Evolutionary conservation across 2,113 vertebrate species (phyloP).

Genomic region (Rhinogobius similis): DNA sequence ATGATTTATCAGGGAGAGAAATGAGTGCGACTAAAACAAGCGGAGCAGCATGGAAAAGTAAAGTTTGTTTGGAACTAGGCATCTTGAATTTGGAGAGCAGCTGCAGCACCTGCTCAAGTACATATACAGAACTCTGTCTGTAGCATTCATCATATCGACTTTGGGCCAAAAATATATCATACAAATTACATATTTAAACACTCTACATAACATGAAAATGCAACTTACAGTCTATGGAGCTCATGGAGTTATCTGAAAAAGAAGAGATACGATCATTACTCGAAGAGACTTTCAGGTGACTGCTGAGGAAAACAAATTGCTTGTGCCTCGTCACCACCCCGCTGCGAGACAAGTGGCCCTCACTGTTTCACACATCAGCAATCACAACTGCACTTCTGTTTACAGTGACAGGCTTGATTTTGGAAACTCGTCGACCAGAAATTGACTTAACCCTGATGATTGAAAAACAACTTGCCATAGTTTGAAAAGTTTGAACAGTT

Average conservation of each 20-base stretch:
- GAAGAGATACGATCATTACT: conserved; percentile 18
- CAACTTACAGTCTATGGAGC: conserved; percentile 90
- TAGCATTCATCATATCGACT: conserved; percentile 42
- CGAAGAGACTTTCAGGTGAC: conserved; percentile 2
- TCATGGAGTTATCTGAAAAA: conserved; percentile 87
- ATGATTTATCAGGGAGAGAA: conserved; percentile 56
- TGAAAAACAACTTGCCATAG: not conserved
- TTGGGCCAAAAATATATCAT: conserved; percentile 30
- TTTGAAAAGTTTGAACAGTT: not conserved
- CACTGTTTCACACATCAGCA: conserved; percentile 8
- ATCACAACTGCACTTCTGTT: conserved; percentile 13
- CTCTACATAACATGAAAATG: conserved; percentile 25
- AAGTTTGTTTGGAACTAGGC: conserved; percentile 35
- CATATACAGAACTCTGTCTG: conserved; percentile 14
- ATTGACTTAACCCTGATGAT: not conserved
- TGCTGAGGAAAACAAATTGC: conserved; percentile 3
- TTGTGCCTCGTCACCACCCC: not conserved
- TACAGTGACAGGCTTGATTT: conserved; percentile 9
- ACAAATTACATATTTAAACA: conserved; percentile 12
- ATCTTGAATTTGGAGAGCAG: conserved; percentile 18
- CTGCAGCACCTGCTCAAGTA: conserved; percentile 57
- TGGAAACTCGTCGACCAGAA: not conserved
- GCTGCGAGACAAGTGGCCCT: conserved; percentile 10
- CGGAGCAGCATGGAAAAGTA: conserved; percentile 23
- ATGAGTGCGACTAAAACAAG: conserved; percentile 35